Evolutionary conservation across 2,113 vertebrate species (phyloP).

Genomic region (Myxocyprinus asiaticus): DNA sequence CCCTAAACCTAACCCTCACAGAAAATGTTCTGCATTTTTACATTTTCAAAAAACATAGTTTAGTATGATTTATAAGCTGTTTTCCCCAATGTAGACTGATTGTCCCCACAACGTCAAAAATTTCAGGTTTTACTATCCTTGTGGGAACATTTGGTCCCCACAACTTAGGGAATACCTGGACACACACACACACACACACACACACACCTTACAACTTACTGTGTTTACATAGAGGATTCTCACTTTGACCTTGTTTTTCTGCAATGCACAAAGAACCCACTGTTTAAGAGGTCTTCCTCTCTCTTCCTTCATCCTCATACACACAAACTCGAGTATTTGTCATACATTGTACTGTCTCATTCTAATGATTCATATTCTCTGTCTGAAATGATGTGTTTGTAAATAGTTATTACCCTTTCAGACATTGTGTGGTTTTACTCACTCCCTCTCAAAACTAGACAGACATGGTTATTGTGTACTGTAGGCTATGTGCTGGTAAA

Average conservation of each 20-base stretch:
- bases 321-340: conserved; percentile 12
- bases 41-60: too few species aligned
- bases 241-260: conserved; percentile 8
- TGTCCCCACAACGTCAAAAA: too few species aligned
- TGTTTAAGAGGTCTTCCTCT: neutral
- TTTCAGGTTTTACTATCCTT: too few species aligned
- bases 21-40: too few species aligned
- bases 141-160: too few species aligned
- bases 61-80: too few species aligned
- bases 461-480: conserved; percentile 7
- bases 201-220: neutral
- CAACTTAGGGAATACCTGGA: too few species aligned
- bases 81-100: too few species aligned
- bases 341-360: conserved; percentile 23
- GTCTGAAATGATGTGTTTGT: conserved; percentile 34
- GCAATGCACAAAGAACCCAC: conserved; percentile 12
- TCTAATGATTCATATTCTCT: conserved; percentile 34
- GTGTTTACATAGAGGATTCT: conserved; percentile 33
- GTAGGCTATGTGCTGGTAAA: neutral
- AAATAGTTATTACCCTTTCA: conserved; percentile 32
- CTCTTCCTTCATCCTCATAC: neutral
- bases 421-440: conserved; percentile 15
- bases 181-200: neutral
- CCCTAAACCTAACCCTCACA: too few species aligned
- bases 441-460: conserved; percentile 22